These are phyloP conservation scores for Athalia cordata DNA, from an alignment of 2,888 invertebrate genomes.

Conservation along the genomic window DNA sequence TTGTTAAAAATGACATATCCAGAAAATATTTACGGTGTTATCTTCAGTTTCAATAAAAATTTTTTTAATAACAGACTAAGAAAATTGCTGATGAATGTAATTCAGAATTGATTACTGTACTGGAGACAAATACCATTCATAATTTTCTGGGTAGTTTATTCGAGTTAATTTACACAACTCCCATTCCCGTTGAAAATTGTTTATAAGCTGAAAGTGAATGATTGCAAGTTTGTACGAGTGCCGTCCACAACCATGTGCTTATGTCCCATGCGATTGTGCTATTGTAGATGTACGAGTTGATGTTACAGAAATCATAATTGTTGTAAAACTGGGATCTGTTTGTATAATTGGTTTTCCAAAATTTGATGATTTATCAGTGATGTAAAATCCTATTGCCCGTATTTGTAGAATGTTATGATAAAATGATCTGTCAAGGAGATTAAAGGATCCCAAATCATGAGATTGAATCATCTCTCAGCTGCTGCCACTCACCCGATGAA, in stretches of 20 bases:
- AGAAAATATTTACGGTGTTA: not conserved
- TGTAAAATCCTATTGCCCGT: too few relatives aligned
- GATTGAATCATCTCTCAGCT: not conserved
- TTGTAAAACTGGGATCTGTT: not conserved
- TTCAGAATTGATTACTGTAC: too few relatives aligned
- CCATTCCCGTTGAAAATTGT: not conserved
- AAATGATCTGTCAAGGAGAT: too few relatives aligned
- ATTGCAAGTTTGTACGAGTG: not conserved
- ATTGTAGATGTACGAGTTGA: not conserved
- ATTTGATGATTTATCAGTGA: too few relatives aligned
- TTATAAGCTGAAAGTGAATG: not conserved
- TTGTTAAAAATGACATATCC: not conserved
- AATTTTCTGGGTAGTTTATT: slow-evolving; percentile 13
- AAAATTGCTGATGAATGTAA: too few relatives aligned
- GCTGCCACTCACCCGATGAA: slow-evolving; percentile 12
- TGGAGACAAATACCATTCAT: not conserved
- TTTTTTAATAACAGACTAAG: too few relatives aligned
- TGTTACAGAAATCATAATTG: slow-evolving; percentile 11
- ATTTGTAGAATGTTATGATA: too few relatives aligned
- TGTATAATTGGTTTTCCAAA: too few relatives aligned
- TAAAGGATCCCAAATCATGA: too few relatives aligned
- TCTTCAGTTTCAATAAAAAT: not conserved
- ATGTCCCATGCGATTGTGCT: not conserved
- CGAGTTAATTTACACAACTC: slow-evolving; percentile 14
- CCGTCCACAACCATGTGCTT: not conserved